Evolutionary conservation across 2,888 invertebrate species (phyloP).

Genomic region (Fissipunctia ypsillon): DNA sequence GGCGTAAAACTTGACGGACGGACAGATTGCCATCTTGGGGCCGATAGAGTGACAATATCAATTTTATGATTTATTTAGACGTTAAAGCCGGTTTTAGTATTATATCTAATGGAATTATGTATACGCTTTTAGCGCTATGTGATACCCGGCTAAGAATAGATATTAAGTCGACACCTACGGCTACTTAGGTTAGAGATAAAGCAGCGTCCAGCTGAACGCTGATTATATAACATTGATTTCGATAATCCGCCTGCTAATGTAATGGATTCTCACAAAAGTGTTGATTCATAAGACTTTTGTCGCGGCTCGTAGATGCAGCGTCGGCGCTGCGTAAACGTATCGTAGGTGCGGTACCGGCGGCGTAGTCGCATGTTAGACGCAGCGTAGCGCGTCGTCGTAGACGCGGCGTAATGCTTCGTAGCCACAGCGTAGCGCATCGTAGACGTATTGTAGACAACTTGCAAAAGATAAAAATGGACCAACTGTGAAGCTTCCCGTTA

Average conservation of each 20-base stretch:
- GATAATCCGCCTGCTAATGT: not conserved
- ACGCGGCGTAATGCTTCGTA: not conserved
- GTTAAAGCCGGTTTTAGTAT: slow-evolving; percentile 59
- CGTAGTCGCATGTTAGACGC: not conserved
- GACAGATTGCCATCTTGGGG: slow-evolving; percentile 56
- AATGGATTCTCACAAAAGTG: not conserved
- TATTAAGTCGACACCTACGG: slow-evolving; percentile 21
- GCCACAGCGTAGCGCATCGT: not conserved
- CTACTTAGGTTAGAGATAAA: slow-evolving; percentile 15
- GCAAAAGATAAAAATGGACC: too few relatives aligned
- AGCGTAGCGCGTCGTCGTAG: not conserved
- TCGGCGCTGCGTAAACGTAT: not conserved
- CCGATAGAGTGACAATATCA: slow-evolving; percentile 60
- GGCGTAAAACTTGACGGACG: slow-evolving; percentile 65
- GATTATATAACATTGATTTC: not conserved
- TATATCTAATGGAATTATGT: slow-evolving; percentile 49
- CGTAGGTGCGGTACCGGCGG: not conserved
- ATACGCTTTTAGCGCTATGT: slow-evolving; percentile 42
- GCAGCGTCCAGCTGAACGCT: not conserved
- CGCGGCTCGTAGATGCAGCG: not conserved
- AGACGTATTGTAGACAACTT: not conserved
- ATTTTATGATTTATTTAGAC: slow-evolving; percentile 63
- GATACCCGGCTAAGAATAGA: slow-evolving; percentile 27
- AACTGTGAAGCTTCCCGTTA: not conserved
- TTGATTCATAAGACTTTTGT: slow-evolving; percentile 7